Evolutionary conservation across 2,888 invertebrate species (phyloP).

Genomic region (Reticulitermes lucifugus): DNA sequence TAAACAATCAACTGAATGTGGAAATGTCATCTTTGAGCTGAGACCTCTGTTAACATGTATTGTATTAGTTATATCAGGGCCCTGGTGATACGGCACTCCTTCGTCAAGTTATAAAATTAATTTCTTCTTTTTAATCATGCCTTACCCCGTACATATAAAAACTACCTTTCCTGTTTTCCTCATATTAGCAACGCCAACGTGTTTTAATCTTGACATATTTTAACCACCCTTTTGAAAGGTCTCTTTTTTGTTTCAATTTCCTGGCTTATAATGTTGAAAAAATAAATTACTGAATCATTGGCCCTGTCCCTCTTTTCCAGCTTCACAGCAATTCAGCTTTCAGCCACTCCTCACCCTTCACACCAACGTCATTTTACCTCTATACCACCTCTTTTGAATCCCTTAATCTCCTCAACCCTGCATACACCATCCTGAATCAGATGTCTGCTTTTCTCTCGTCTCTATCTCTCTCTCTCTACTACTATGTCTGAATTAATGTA

Average conservation of each 20-base stretch:
- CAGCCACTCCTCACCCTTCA: neutral
- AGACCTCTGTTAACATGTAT: too few species aligned
- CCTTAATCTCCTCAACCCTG: slow-evolving; percentile 35
- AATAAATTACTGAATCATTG: slow-evolving; percentile 39
- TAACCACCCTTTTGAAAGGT: slow-evolving; percentile 1
- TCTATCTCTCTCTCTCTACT: neutral
- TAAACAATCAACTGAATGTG: too few species aligned
- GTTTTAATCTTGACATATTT: slow-evolving; percentile 13
- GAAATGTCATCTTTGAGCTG: too few species aligned
- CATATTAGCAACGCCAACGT: neutral
- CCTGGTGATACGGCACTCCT: neutral
- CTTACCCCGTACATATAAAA: neutral
- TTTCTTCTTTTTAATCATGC: slow-evolving; percentile 3
- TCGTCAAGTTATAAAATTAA: neutral
- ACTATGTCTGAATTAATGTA: slow-evolving; percentile 39
- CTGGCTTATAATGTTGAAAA: slow-evolving; percentile 38
- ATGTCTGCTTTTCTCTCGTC: slow-evolving; percentile 7
- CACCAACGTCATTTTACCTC: slow-evolving; percentile 33
- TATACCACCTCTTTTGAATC: slow-evolving; percentile 30
- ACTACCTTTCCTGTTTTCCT: neutral
- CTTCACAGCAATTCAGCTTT: slow-evolving; percentile 27
- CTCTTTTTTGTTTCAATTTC: slow-evolving; percentile 38
- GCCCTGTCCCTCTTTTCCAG: neutral
- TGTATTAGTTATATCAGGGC: neutral
- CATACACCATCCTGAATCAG: slow-evolving; percentile 31